Conservation (phyloP, 2,888 invertebrate genomes). For the Pyrrhosoma nymphula region DNA sequence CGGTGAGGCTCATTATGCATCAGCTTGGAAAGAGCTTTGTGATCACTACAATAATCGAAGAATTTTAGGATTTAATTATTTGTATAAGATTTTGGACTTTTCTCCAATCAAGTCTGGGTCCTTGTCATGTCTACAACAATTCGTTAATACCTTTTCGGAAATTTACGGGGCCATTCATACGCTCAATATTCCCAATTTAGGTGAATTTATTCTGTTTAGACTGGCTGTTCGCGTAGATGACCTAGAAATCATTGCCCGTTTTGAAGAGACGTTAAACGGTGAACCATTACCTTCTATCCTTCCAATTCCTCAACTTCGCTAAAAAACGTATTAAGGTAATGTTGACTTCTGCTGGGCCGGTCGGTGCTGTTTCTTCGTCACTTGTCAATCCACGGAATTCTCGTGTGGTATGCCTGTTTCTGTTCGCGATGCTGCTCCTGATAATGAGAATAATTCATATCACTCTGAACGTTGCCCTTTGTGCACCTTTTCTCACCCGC, state of each 20-base stretch:
- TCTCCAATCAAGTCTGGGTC: neutral
- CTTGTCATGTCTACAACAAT: neutral
- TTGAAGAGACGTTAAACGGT: neutral
- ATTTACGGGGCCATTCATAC: neutral
- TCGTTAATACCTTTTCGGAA: neutral
- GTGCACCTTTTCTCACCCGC: neutral
- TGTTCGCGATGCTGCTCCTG: neutral
- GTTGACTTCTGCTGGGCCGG: neutral
- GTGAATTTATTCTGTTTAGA: neutral
- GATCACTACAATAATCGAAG: neutral
- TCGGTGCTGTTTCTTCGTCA: neutral
- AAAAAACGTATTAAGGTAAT: neutral
- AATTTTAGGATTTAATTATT: neutral
- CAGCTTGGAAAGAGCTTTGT: neutral
- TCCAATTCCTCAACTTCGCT: neutral
- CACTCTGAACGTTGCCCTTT: neutral
- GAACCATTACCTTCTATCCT: neutral
- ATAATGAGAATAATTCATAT: neutral
- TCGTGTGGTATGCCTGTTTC: neutral
- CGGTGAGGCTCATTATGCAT: neutral
- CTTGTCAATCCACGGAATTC: neutral
- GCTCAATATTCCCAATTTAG: slow-evolving; percentile 11
- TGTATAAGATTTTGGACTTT: neutral
- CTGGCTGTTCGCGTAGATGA: neutral
- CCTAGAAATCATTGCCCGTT: neutral